Conservation (phyloP, 2,888 invertebrate genomes). For the Phaonia tiefii region DNA sequence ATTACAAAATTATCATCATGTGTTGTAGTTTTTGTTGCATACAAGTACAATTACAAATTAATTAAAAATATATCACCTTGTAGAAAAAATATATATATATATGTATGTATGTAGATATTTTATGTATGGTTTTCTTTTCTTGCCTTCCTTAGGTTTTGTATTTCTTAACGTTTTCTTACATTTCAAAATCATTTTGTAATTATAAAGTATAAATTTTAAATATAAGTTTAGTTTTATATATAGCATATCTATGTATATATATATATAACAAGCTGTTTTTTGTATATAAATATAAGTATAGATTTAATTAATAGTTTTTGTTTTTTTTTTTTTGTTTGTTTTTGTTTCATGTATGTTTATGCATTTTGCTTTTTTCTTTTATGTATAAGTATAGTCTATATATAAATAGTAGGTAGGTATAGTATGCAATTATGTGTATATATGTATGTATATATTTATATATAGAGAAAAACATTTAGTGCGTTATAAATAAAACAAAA, state of each 20-base stretch:
- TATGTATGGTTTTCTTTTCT: background rate
- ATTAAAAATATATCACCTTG: slow-evolving; percentile 66
- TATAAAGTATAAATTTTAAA: too few relatives aligned
- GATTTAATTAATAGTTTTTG: slow-evolving; percentile 6
- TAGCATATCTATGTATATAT: slow-evolving; percentile 34
- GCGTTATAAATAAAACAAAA: slow-evolving; percentile 46
- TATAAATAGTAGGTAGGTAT: slow-evolving; percentile 23
- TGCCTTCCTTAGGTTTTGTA: too few relatives aligned
- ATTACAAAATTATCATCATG: slow-evolving; percentile 16
- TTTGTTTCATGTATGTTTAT: slow-evolving; percentile 1
- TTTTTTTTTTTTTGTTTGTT: slow-evolving; percentile 16
- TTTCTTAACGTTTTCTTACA: too few relatives aligned
- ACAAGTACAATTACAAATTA: slow-evolving; percentile 47
- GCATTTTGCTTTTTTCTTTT: slow-evolving; percentile 46
- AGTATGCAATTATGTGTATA: slow-evolving; percentile 60
- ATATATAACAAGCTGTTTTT: slow-evolving; percentile 52
- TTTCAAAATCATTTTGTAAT: too few relatives aligned
- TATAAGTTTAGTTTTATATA: slow-evolving; percentile 33
- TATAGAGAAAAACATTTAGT: slow-evolving; percentile 64
- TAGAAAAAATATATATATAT: slow-evolving; percentile 56
- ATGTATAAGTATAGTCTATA: slow-evolving; percentile 59
- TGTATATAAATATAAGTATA: slow-evolving; percentile 42
- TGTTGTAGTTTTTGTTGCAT: slow-evolving; percentile 34
- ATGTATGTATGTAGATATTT: slow-evolving; percentile 40
- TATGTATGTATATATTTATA: slow-evolving; percentile 36